These are phyloP conservation scores for Hapalemur alaotrensis DNA, from an alignment of 2,797 vertebrate species.

Conservation along the genomic window DNA sequence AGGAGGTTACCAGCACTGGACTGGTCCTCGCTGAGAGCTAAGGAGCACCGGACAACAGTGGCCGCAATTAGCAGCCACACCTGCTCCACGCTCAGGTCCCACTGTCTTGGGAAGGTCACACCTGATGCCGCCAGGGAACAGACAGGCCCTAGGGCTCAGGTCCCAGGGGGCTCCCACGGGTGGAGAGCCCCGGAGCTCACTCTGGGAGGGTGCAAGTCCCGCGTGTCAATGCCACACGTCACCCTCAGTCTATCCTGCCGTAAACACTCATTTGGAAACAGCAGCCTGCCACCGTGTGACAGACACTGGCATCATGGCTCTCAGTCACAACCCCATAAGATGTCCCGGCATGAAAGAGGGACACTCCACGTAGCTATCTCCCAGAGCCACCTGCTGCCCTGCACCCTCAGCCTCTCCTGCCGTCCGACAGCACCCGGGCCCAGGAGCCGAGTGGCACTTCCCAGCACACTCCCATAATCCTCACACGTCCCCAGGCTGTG, in stretches of 20 bases:
- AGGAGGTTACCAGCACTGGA: not conserved
- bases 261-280: not conserved
- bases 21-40: not conserved
- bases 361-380: accelerated
- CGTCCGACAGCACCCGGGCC: not conserved
- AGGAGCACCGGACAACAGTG: not conserved
- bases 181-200: too few species aligned
- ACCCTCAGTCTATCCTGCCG: not conserved
- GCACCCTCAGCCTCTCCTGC: not conserved
- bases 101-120: not conserved
- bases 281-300: not conserved
- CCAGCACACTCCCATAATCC: not conserved
- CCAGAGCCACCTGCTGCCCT: not conserved
- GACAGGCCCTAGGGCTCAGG: not conserved
- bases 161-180: too few species aligned
- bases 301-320: accelerated
- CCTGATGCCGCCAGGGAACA: not conserved
- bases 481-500: not conserved
- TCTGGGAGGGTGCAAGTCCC: not conserved
- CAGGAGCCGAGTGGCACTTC: not conserved
- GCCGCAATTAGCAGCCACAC: not conserved
- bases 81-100: not conserved
- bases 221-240: accelerated
- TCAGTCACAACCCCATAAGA: not conserved
- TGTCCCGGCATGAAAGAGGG: accelerated